Evolutionary conservation across 2,797 vertebrate species (phyloP).

Genomic region (Coluber constrictor): DNA sequence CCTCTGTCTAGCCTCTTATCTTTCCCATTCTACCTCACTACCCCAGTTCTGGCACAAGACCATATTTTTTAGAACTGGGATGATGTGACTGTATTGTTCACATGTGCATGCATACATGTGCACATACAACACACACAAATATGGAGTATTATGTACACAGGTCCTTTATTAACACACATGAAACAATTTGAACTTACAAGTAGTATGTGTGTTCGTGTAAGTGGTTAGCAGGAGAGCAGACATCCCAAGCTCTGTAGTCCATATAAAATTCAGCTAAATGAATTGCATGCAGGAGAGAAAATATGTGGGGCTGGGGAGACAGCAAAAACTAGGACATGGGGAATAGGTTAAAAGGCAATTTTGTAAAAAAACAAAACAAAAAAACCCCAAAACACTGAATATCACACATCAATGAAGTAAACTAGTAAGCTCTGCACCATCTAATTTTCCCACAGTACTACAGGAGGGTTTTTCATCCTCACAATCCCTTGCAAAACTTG

Average conservation of each 20-base stretch:
- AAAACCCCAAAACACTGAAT: neutral
- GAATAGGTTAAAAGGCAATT: neutral
- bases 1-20: neutral
- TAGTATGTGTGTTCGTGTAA: neutral
- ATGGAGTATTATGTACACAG: conserved; percentile 21
- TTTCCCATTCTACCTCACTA: neutral
- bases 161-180: conserved; percentile 26
- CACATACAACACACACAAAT: neutral
- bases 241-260: neutral
- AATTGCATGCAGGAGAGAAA: conserved; percentile 19
- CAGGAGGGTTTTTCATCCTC: neutral
- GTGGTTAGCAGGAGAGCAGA: neutral
- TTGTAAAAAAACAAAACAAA: neutral
- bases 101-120: neutral
- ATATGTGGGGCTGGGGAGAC: neutral
- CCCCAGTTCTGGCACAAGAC: neutral
- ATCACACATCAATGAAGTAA: conserved; percentile 13
- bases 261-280: conserved; percentile 15
- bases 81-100: neutral
- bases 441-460: neutral
- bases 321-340: neutral
- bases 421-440: neutral
- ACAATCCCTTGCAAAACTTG: neutral
- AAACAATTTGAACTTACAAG: conserved; percentile 9
- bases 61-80: neutral